A percentile compares a stretch with the other conserved stretches of the same genome.
Evolutionary conservation across 2,797 vertebrate species (phyloP).

Genomic region (Pteronotus mesoamericanus): DNA sequence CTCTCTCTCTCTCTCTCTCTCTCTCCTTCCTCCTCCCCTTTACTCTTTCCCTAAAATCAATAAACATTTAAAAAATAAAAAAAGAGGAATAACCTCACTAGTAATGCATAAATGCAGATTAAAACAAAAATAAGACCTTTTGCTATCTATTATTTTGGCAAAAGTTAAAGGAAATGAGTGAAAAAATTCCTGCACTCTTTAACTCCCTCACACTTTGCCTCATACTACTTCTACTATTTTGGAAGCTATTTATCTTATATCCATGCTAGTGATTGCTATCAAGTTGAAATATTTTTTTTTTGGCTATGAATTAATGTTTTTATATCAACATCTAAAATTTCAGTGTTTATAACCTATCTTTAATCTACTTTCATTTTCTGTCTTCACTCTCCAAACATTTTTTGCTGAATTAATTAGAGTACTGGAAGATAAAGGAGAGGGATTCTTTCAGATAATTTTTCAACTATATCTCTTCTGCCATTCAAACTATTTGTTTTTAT

Average conservation of each 20-base stretch:
- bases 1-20: no score
- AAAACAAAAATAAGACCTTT: constrained; percentile 17
- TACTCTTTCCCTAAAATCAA: not conserved
- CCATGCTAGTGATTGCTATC: not conserved
- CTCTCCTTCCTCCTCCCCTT: no score
- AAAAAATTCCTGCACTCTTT: not conserved
- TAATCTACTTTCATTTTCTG: constrained; percentile 10
- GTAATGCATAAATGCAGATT: constrained; percentile 3
- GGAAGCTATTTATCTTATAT: not conserved
- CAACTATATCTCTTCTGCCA: not conserved
- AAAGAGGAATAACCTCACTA: not conserved
- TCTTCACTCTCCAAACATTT: not conserved
- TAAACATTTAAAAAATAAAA: not conserved
- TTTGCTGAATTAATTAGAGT: constrained; percentile 6
- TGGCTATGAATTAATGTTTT: constrained; percentile 4
- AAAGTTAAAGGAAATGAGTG: not conserved
- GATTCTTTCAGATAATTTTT: not conserved
- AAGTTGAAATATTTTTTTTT: not conserved
- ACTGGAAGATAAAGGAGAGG: not conserved
- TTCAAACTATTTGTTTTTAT: not conserved
- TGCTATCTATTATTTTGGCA: not conserved
- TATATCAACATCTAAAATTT: not conserved
- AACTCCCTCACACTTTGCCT: not conserved
- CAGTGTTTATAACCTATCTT: not conserved
- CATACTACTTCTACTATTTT: not conserved